Evolutionary conservation across 2,113 vertebrate species (phyloP).

Genomic region (Drymodes brunneopygia): DNA sequence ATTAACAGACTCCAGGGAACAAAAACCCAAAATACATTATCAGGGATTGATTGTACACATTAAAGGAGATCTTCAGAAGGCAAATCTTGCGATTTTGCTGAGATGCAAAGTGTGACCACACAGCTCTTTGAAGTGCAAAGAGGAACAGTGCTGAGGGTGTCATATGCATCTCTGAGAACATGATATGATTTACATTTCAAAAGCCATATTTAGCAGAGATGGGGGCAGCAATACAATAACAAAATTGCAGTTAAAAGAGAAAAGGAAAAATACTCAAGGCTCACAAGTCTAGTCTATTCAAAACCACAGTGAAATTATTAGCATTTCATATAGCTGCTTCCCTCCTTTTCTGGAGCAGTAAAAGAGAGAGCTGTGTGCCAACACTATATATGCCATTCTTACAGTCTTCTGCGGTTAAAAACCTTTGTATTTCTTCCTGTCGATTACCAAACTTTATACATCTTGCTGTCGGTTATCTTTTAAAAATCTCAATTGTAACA

Average conservation of each 20-base stretch:
- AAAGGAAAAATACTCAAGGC: conserved; percentile 55
- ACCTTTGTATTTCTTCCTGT: neutral
- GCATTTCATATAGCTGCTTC: conserved; percentile 6
- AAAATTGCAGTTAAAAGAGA: conserved; percentile 56
- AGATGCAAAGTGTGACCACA: conserved; percentile 74
- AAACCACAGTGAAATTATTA: conserved; percentile 22
- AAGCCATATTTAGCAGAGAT: conserved; percentile 63
- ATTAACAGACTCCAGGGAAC: conserved; percentile 43
- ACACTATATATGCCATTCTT: neutral
- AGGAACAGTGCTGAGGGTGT: conserved; percentile 59
- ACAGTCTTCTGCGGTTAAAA: neutral
- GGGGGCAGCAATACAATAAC: conserved; percentile 63
- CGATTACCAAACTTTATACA: neutral
- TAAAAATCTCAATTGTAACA: neutral
- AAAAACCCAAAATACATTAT: conserved; percentile 34
- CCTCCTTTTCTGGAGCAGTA: neutral
- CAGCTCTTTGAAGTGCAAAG: conserved; percentile 72
- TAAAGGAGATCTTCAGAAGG: conserved; percentile 60
- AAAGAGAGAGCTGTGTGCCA: neutral
- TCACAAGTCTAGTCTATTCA: conserved; percentile 45
- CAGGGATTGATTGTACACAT: conserved; percentile 41
- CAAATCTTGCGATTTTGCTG: conserved; percentile 70
- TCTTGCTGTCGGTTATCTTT: neutral
- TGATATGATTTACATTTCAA: conserved; percentile 61
- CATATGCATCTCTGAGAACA: conserved; percentile 48